Evolutionary conservation across 2,888 invertebrate species (phyloP), one percentile per base, ranked within the genome.

Genomic region (Diogma glabrata): DNA sequence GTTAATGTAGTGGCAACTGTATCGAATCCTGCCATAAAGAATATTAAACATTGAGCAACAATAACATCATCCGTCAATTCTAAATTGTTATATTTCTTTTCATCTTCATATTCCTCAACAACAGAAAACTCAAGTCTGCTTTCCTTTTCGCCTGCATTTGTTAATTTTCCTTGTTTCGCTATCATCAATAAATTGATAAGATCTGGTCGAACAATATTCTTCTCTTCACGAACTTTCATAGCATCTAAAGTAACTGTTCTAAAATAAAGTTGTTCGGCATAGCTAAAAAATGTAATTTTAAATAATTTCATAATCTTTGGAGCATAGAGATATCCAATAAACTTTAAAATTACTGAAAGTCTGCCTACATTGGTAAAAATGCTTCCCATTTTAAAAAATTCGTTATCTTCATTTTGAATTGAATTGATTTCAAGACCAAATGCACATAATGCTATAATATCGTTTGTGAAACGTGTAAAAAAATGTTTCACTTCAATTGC

Each of bases 151-250:
- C 61, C 61, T 7, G 6, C 7, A 12, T 61, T 62, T 12, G 64
- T 61, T 1, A 64, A 22, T 5, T 59, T 59, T 47, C 71, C 62
- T 61, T 71, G 65, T 2, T 71, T 67, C 2, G 74, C 71, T 59
- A 73, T 71, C 69, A 75, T 69, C 2, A 78, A 61, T 50, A 77
- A 64, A 54, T 78, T 70, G 23, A 78, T 74, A 73, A 78, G 72
- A 56, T 77, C 78, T 3, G 71, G 72, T 3, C 77, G 66, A 2
- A 70, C 51, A 14, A 76, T 73, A 2, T 72, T 66, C n/a, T 71
- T 60, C 20, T 64, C 61, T 56, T 72, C 69, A 1, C 77, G 66
- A 20, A 72, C 62, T 33, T 63, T 62, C 66, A 76, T 75, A 2
- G 72, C 69, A 38, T 63, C 63, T 4, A 68, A 50, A 1, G 75